A percentile compares a stretch with the other conserved stretches of the same genome.
Evolutionary conservation across 2,888 invertebrate species (phyloP).

Genomic region (Cylloceria caligata): DNA sequence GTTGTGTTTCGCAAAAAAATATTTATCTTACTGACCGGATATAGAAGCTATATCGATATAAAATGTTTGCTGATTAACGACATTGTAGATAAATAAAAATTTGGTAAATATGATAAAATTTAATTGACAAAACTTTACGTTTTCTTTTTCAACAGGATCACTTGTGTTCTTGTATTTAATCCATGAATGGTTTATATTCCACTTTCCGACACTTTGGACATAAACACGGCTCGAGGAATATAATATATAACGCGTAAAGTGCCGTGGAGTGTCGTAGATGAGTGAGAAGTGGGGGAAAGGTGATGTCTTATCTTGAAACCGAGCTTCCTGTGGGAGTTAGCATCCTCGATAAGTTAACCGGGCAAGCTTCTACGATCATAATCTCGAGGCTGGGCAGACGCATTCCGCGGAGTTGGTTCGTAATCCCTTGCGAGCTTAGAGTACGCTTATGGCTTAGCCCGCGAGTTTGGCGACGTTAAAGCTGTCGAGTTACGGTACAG

Average conservation of each 20-base stretch:
- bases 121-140: background rate
- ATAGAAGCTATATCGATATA: too few species aligned
- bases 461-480: conserved; percentile 74
- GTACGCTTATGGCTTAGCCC: conserved; percentile 69
- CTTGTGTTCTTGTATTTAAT: background rate
- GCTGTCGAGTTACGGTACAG: conserved; percentile 71
- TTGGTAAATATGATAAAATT: background rate
- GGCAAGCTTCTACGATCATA: conserved; percentile 70
- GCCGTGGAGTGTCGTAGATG: conserved; percentile 13
- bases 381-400: conserved; percentile 71
- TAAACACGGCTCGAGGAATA: background rate
- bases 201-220: background rate
- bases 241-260: background rate
- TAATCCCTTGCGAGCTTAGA: conserved; percentile 76
- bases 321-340: conserved; percentile 39
- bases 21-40: too few species aligned
- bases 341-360: conserved; percentile 69
- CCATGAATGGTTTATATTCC: background rate
- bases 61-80: too few species aligned
- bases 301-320: conserved; percentile 14
- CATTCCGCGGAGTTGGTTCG: conserved; percentile 72
- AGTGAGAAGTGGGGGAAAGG: background rate
- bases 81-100: too few species aligned
- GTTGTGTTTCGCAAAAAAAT: too few species aligned
- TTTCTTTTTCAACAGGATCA: background rate